Percentiles rank a stretch among this genome's conserved stretches.
Evolutionary conservation across 2,888 invertebrate genomes (phyloP).

Genomic region (Heterodera filipjevi): DNA sequence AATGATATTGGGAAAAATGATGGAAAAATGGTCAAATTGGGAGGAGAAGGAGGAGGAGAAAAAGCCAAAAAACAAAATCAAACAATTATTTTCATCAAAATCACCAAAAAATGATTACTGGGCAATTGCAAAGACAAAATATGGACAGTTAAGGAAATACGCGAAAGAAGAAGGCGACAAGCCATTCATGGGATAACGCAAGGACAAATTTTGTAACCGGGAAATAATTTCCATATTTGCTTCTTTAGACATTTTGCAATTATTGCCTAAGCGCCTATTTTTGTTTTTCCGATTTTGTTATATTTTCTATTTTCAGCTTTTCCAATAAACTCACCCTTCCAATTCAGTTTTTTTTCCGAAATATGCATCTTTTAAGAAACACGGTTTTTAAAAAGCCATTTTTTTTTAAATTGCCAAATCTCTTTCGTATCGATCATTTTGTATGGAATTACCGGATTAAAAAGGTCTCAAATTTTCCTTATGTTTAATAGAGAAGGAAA

Average conservation of each 20-base stretch:
- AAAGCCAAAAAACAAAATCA: neutral
- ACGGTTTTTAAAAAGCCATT: too few species aligned
- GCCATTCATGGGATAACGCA: neutral
- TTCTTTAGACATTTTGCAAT: neutral
- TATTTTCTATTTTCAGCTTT: too few species aligned
- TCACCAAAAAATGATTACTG: neutral
- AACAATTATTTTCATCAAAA: neutral
- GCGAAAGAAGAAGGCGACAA: neutral
- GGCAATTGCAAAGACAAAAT: neutral
- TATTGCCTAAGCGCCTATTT: too few species aligned
- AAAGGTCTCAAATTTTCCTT: too few species aligned
- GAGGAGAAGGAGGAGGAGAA: neutral
- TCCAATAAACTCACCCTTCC: too few species aligned
- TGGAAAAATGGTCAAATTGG: neutral
- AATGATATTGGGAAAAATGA: neutral
- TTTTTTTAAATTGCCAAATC: too few species aligned
- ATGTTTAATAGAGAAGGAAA: too few species aligned
- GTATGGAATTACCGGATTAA: too few species aligned
- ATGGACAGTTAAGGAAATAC: neutral
- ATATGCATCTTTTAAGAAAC: too few species aligned
- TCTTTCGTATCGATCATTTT: too few species aligned
- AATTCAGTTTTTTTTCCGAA: too few species aligned
- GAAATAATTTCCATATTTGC: neutral
- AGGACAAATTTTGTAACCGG: neutral
- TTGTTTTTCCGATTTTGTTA: too few species aligned